Percentiles rank a stretch among this genome's conserved stretches.
phyloP scores from a whole-genome alignment of 2,113 vertebrate genomes.

The Peromyscus maniculatus region DNA sequence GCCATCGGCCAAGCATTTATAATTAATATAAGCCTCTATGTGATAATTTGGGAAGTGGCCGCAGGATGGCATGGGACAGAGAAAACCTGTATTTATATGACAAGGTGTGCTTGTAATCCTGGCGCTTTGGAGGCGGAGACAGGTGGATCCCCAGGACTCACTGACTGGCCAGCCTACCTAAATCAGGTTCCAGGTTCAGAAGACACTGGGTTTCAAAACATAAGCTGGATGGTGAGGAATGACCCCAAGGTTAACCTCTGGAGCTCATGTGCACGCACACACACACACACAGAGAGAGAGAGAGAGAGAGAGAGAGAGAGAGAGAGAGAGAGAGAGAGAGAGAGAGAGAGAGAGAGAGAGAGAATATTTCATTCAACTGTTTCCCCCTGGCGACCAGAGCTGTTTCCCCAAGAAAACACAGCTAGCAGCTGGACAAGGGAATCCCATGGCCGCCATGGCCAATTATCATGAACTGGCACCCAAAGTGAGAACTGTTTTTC shows the following conservation, averaged over 20 bases:
- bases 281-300: neutral
- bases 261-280: too few relatives aligned
- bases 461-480: neutral
- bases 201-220: neutral
- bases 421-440: neutral
- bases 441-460: neutral
- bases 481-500: neutral
- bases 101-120: neutral
- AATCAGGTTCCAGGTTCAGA: neutral
- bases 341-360: too few relatives aligned
- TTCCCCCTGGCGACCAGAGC: neutral
- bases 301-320: too few relatives aligned
- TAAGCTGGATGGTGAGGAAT: neutral
- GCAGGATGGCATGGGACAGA: too few relatives aligned
- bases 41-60: too few relatives aligned
- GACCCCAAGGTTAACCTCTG: neutral
- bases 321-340: too few relatives aligned
- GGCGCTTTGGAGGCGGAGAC: neutral
- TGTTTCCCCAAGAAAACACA: neutral
- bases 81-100: too few relatives aligned
- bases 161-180: neutral
- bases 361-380: neutral
- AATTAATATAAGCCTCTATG: too few relatives aligned
- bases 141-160: neutral
- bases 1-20: too few relatives aligned